Evolutionary conservation across 1,140 invertebrate genomes (phyloP).

Genomic region (Drosophila bocqueti): DNA sequence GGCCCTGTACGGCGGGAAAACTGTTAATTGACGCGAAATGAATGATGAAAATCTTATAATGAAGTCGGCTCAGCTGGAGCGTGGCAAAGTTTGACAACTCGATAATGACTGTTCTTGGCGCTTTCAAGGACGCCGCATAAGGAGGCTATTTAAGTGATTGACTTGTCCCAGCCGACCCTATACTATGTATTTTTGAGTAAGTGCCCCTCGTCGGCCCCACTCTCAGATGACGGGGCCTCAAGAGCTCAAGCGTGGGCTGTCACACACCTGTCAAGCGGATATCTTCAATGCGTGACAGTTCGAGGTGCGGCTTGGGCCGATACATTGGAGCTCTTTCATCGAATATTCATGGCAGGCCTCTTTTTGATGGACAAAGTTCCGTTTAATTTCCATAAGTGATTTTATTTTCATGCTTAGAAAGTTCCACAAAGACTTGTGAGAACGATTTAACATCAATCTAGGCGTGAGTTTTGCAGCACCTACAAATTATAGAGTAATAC

Average conservation of each 20-base stretch:
- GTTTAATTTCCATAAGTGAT: conserved; percentile 29
- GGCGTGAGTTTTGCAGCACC: background rate
- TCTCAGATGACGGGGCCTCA: conserved; percentile 1
- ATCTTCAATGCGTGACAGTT: conserved; percentile 38
- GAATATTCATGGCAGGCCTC: conserved; percentile 38
- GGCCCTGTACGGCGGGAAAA: conserved; percentile 23
- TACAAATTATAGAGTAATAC: background rate
- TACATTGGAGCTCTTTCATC: conserved; percentile 23
- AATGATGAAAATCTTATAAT: conserved; percentile 61
- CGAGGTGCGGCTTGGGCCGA: conserved; percentile 35
- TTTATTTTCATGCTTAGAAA: conserved; percentile 6
- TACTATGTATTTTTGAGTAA: conserved; percentile 51
- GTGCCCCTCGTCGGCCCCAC: conserved; percentile 22
- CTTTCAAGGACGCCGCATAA: conserved; percentile 43
- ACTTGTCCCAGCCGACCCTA: conserved; percentile 35
- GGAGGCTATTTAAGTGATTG: conserved; percentile 61
- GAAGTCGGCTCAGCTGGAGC: conserved; percentile 82
- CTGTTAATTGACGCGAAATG: conserved; percentile 61
- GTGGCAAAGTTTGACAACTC: conserved; percentile 85
- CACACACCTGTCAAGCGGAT: conserved; percentile 37
- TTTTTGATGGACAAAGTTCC: conserved; percentile 22
- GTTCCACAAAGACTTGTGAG: background rate
- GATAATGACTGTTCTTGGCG: conserved; percentile 66
- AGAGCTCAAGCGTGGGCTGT: conserved; percentile 17
- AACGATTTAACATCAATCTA: background rate